Evolutionary conservation across 2,797 vertebrate genomes (phyloP).

Genomic region (Gambelia wislizenii): DNA sequence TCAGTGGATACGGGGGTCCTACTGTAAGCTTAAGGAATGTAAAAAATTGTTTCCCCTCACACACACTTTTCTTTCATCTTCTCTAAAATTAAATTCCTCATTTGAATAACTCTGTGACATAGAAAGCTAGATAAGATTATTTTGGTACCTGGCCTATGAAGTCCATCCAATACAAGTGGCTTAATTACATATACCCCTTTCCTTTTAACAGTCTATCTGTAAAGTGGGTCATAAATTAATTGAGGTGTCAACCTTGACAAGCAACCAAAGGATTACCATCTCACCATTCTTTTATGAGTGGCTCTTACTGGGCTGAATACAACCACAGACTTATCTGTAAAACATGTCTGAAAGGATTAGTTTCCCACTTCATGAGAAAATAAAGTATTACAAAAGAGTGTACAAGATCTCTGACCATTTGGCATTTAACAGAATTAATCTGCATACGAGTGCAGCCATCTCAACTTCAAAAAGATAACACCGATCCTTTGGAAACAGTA

Average conservation of each 20-base stretch:
- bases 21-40: not conserved
- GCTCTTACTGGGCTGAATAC: not conserved
- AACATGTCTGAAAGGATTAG: conserved; percentile 17
- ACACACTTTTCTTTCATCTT: not conserved
- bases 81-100: conserved; percentile 10
- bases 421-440: not conserved
- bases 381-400: conserved; percentile 4
- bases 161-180: not conserved
- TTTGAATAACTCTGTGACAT: not conserved
- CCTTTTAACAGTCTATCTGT: not conserved
- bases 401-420: not conserved
- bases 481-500: conserved; percentile 12
- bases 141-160: not conserved
- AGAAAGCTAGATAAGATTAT: conserved; percentile 18
- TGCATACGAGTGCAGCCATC: not conserved
- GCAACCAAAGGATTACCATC: conserved; percentile 29
- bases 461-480: conserved; percentile 2
- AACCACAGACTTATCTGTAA: not conserved
- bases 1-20: no score
- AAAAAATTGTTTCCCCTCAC: not conserved
- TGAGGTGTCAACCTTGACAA: conserved; percentile 19
- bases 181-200: conserved; percentile 28
- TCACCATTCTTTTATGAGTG: conserved; percentile 11
- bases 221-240: conserved; percentile 27
- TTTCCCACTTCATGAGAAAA: not conserved